These are phyloP conservation scores for Rhagium mordax DNA, from an alignment of 2,888 invertebrate species.

Conservation along the genomic window DNA sequence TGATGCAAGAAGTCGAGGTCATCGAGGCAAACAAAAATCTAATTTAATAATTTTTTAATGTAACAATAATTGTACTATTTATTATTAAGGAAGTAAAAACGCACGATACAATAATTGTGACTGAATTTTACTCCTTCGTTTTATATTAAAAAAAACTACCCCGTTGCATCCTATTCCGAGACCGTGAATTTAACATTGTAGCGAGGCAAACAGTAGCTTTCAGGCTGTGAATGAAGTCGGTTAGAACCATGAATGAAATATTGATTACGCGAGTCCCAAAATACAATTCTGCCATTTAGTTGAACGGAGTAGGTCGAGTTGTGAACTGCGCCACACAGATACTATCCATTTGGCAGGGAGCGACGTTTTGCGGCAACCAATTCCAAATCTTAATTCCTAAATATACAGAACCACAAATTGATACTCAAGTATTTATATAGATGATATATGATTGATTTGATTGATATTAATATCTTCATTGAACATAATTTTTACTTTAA, in stretches of 20 bases:
- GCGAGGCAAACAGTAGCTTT: background rate
- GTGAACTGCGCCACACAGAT: background rate
- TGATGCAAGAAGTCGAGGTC: no score
- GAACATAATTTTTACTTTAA: background rate
- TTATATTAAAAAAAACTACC: background rate
- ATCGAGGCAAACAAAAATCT: no score
- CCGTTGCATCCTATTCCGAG: background rate
- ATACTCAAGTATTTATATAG: background rate
- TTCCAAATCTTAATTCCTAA: no score
- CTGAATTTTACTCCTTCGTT: no score
- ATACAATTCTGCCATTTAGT: conserved; percentile 53
- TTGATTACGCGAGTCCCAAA: conserved; percentile 59
- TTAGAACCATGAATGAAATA: conserved; percentile 64
- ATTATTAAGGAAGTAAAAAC: no score
- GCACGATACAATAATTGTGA: no score
- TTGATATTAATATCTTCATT: background rate
- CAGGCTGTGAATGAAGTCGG: conserved; percentile 49
- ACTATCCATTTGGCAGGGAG: background rate
- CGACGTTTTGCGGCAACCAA: background rate
- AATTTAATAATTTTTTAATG: no score
- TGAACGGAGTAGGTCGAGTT: conserved; percentile 30
- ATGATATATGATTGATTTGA: background rate
- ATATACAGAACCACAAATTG: no score
- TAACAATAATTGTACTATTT: no score
- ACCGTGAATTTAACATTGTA: conserved; percentile 3